These are phyloP conservation scores for Falco columbarius DNA, from an alignment of 2,797 vertebrate genomes.

Conservation along the genomic window DNA sequence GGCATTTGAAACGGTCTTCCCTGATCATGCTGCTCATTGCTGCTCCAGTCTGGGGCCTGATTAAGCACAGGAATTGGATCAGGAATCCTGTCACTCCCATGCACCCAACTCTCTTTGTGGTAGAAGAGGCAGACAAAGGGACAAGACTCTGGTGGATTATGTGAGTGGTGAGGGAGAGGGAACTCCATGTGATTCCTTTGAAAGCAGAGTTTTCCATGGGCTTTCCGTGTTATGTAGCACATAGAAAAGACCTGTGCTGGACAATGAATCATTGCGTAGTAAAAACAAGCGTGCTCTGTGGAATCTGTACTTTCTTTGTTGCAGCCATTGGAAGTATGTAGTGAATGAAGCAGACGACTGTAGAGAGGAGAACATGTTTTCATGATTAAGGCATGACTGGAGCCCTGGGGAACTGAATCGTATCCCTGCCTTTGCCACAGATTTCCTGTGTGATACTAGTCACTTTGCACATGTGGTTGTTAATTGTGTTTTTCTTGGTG, in stretches of 20 bases:
- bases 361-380: neutral
- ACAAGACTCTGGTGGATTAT: neutral
- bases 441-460: neutral
- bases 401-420: neutral
- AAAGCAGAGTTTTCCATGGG: neutral
- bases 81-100: neutral
- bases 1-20: neutral
- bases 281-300: neutral
- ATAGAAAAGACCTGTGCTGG: neutral
- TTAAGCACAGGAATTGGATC: neutral
- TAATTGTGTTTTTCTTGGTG: neutral
- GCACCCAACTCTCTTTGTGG: neutral
- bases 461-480: neutral
- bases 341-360: neutral
- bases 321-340: neutral
- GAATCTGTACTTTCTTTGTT: neutral
- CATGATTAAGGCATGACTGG: neutral
- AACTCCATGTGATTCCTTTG: neutral
- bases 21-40: neutral
- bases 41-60: neutral
- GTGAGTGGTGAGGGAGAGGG: neutral
- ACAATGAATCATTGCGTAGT: neutral
- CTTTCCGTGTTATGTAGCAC: accelerated
- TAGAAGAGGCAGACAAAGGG: neutral
- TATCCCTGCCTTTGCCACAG: neutral